Conservation (phyloP, 2,113 vertebrate genomes). For the Numida meleagris region DNA sequence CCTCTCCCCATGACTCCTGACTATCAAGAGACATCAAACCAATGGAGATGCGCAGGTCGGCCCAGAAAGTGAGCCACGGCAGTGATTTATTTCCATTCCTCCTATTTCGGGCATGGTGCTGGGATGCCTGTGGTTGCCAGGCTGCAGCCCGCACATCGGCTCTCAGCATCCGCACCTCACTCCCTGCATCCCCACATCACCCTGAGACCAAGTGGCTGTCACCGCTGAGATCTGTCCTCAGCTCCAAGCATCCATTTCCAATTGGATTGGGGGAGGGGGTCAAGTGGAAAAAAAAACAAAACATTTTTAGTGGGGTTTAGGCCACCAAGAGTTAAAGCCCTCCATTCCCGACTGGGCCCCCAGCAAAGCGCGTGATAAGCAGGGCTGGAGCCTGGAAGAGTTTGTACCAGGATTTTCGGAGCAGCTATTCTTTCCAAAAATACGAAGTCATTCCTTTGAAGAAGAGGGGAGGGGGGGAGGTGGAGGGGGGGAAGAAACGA, state of each 20-base stretch:
- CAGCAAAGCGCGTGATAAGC: background rate
- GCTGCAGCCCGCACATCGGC: background rate
- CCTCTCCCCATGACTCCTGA: background rate
- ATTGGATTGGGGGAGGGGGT: background rate
- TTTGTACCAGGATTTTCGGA: constrained; percentile 55
- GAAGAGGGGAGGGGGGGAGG: background rate
- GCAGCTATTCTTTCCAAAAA: constrained; percentile 65
- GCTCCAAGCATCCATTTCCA: background rate
- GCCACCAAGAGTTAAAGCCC: constrained; percentile 42
- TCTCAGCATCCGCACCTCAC: background rate
- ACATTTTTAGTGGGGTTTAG: background rate
- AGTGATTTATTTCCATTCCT: background rate
- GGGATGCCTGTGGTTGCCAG: constrained; percentile 3
- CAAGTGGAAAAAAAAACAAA: background rate
- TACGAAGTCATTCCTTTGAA: constrained; percentile 58
- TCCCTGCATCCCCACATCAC: background rate
- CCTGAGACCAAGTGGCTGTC: background rate
- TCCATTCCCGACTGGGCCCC: background rate
- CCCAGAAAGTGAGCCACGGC: background rate
- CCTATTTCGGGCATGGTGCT: background rate
- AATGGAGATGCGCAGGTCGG: background rate
- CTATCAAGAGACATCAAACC: background rate
- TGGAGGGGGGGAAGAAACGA: too few species aligned
- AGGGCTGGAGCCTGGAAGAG: constrained; percentile 27
- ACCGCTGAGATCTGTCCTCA: background rate